A percentile compares a stretch with the other conserved stretches of the same genome.
These are phyloP conservation scores for Procambarus clarkii DNA, from an alignment of 1,140 invertebrate species.

Conservation along the genomic window DNA sequence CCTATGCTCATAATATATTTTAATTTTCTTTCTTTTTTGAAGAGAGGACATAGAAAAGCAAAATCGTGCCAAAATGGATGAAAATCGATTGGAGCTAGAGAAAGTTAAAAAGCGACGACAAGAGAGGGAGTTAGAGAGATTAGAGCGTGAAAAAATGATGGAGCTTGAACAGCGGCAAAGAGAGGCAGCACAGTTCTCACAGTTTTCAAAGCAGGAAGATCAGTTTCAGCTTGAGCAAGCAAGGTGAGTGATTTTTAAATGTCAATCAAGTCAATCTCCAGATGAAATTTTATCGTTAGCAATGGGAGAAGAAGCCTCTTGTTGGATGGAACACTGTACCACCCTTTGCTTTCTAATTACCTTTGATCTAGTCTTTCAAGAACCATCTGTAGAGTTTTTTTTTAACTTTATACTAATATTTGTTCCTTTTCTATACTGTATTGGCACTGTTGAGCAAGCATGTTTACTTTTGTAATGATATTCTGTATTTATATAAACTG, in stretches of 20 bases:
- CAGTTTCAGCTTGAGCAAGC: conserved; percentile 94
- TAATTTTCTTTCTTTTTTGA: not conserved
- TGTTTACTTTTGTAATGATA: too few species aligned
- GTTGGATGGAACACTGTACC: too few species aligned
- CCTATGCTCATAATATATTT: not conserved
- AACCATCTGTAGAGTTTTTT: too few species aligned
- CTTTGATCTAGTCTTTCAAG: too few species aligned
- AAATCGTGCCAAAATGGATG: conserved; percentile 91
- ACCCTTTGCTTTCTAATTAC: too few species aligned
- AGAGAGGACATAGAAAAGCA: conserved; percentile 89
- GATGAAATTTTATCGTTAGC: too few species aligned
- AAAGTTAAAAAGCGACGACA: conserved; percentile 93
- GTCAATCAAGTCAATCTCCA: too few species aligned
- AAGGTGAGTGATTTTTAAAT: conserved; percentile 30
- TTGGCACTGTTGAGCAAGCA: too few species aligned
- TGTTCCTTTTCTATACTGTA: too few species aligned
- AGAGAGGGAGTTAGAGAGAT: conserved; percentile 92
- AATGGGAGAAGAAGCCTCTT: too few species aligned
- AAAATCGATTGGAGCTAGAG: conserved; percentile 91
- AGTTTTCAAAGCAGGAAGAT: conserved; percentile 97
- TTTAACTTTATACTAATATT: too few species aligned
- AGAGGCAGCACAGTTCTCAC: conserved; percentile 95
- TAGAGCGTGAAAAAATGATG: conserved; percentile 93
- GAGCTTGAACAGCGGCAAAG: conserved; percentile 91
- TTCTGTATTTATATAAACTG: too few species aligned